Base-by-base conservation (phyloP, 2,888 invertebrate species). In the Mechanitis messenoides region DNA sequence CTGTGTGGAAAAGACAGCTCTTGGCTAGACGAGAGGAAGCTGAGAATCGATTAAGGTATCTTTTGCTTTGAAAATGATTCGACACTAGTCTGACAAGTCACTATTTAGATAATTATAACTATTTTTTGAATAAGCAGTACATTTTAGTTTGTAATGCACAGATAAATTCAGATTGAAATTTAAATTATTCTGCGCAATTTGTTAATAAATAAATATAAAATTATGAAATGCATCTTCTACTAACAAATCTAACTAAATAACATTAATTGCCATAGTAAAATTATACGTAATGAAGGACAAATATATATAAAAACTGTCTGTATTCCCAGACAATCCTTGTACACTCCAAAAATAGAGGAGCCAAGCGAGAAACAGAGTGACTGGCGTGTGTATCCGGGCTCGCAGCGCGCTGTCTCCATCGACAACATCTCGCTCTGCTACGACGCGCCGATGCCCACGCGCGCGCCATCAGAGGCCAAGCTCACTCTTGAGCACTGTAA, bases 1-100 rank as follows among this genome's bases (percentile, higher is more conserved):
- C 98, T 0, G 95, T 95, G 57, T 98, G 98, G 98, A 98, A 98
- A 83, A 91, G 97, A 60, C 97, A 97, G 77, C 90, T 98, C 62
- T 84, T 98, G 70, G 94, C 94, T 61, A 92, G 96, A 70, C 94
- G 95, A 73, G 96, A 96, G 75, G 95, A 93, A 77, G 92, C 94
- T 28, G 95, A 95, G 76, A 92, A 91, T 74, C 93, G 94, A 86
- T 90, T 94, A 74, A 95, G 94, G 96, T 95, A 84, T 88, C 7
- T 38, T 3, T 12, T 55, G 12, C 2, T 20, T 60, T 45, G 2
- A 20, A 50, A 11, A 42, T 42, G 42, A 1, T 20, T 20, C 20
- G 20, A 20, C 0, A 20, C 0, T 20, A 20, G 20, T 20, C 20
- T 20, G 20, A 20, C 20, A 20, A 20, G 20, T 20, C 20, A 20